Conservation (phyloP, 1,140 invertebrate species). For the Lutraria rhynchaena region DNA sequence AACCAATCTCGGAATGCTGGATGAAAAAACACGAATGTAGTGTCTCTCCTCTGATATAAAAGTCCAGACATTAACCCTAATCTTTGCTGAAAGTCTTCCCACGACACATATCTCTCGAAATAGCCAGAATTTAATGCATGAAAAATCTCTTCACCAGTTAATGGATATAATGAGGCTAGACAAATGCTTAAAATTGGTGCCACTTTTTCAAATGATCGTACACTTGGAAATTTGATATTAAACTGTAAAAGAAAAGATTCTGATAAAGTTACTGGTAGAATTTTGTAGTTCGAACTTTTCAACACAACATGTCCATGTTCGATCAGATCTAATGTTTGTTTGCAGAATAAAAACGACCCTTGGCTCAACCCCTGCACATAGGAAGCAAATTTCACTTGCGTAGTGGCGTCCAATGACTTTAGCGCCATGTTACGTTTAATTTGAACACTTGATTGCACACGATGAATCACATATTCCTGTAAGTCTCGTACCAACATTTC, state of each 20-base stretch:
- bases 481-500: conserved; percentile 87
- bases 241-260: conserved; percentile 97
- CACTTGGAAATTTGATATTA: conserved; percentile 94
- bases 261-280: conserved; percentile 93
- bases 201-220: conserved; percentile 92
- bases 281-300: conserved; percentile 95
- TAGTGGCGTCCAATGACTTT: conserved; percentile 85
- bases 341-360: conserved; percentile 95
- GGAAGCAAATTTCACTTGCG: conserved; percentile 90
- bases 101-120: conserved; percentile 85
- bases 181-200: conserved; percentile 91
- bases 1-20: conserved; percentile 98
- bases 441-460: conserved; percentile 89
- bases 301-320: conserved; percentile 96
- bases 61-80: conserved; percentile 85
- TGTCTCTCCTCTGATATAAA: conserved; percentile 93
- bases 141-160: conserved; percentile 95
- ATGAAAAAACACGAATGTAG: conserved; percentile 98
- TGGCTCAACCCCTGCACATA: conserved; percentile 92
- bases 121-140: conserved; percentile 95
- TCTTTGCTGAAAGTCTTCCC: conserved; percentile 79
- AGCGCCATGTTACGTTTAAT: conserved; percentile 92
- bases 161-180: conserved; percentile 91
- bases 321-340: conserved; percentile 95
- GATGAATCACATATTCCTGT: conserved; percentile 92